Evolutionary conservation across 2,797 vertebrate genomes (phyloP).

Genomic region (Rhinoraja longicauda): DNA sequence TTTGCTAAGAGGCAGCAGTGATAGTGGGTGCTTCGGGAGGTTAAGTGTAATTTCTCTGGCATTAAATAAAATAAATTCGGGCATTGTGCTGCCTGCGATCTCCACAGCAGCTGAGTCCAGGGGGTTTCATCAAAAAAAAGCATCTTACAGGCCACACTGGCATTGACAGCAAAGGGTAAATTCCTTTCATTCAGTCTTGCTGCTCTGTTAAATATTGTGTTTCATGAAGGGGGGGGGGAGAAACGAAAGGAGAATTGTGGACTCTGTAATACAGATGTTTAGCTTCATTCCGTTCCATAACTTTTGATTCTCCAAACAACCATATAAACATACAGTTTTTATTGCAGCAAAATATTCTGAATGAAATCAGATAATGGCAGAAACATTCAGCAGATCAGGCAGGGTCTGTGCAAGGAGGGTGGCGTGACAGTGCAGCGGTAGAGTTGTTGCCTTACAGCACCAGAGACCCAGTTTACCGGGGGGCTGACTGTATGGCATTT

Average conservation of each 20-base stretch:
- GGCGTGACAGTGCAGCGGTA: too few species aligned
- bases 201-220: neutral
- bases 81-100: neutral
- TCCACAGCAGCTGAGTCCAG: neutral
- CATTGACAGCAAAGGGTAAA: neutral
- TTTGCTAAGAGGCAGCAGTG: neutral
- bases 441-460: too few species aligned
- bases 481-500: too few species aligned
- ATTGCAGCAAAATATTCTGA: neutral
- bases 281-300: neutral
- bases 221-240: neutral
- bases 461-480: too few species aligned
- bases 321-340: neutral
- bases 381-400: too few species aligned
- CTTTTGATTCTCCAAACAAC: neutral
- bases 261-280: neutral
- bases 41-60: conserved; percentile 35
- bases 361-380: too few species aligned
- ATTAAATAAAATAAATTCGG: conserved; percentile 26
- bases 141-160: neutral
- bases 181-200: neutral
- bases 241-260: neutral
- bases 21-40: neutral
- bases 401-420: too few species aligned
- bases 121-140: neutral